These are phyloP conservation scores for Maniola jurtina DNA, from an alignment of 1,140 invertebrate species.

Conservation along the genomic window DNA sequence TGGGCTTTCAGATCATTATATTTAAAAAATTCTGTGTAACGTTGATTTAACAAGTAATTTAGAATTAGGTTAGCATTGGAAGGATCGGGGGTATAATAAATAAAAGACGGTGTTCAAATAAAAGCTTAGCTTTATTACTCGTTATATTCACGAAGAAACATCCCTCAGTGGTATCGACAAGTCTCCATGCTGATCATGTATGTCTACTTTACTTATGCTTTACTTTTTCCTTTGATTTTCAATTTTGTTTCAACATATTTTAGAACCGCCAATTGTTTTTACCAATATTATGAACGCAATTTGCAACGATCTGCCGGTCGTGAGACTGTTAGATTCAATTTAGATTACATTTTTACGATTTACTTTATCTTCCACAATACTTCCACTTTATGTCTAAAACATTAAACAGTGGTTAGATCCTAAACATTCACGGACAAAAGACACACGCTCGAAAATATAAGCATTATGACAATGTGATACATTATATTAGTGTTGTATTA, in stretches of 20 bases:
- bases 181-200: conserved; percentile 60
- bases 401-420: conserved; percentile 75
- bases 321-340: conserved; percentile 45
- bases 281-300: conserved; percentile 55
- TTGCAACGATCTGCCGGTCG: conserved; percentile 38
- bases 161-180: conserved; percentile 77
- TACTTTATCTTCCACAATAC: conserved; percentile 58
- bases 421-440: conserved; percentile 79
- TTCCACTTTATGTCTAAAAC: conserved; percentile 70
- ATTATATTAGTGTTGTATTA: conserved; percentile 72
- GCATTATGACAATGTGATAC: conserved; percentile 80
- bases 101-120: conserved; percentile 75
- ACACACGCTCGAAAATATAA: conserved; percentile 80
- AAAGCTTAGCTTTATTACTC: conserved; percentile 81
- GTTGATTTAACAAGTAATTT: too few relatives aligned
- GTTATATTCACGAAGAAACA: conserved; percentile 80
- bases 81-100: conserved; percentile 35
- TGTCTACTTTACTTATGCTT: conserved; percentile 59
- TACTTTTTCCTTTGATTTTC: conserved; percentile 63
- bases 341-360: conserved; percentile 47
- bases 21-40: too few relatives aligned
- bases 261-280: conserved; percentile 63
- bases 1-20: too few relatives aligned
- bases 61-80: not conserved
- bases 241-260: conserved; percentile 64